Base-by-base conservation (phyloP, 2,888 invertebrate species). In the Drosophila siamana region DNA sequence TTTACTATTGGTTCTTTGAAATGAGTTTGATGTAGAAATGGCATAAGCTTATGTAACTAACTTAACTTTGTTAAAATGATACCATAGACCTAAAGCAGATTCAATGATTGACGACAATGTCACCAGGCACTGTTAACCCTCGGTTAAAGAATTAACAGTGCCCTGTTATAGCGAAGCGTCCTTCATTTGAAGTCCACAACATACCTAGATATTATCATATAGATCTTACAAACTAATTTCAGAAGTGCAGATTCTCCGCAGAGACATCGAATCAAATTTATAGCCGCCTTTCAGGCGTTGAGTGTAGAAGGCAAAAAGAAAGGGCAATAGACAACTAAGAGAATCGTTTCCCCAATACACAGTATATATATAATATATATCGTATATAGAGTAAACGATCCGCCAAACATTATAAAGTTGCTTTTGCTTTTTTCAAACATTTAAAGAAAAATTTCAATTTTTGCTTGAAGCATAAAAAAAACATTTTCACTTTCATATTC, bases 11-110 rank as follows among this genome's bases (percentile, higher is more conserved):
- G 22, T 69, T 65, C 22, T 64, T 59, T 48, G 57, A 48, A 73
- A 86, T 86, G 84, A 44, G 43, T 41, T 71, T 33, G 36, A 63
- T 82, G 80, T 47, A 72, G 60, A 52, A 71, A 68, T 70, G 75
- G 54, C 65, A 22, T n/a, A 55, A 38, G 30, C 41, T 73, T 74
- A 72, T 11, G 4, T 19, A 16, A 47, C 55, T 81, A 86, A 61
- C 84, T 80, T 84, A 78, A n/a, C 11, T 33, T 33, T 33, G 9
- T 67, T 75, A 74, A n/a, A 40, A 24, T 8, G 16, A 55, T 33
- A 33, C 36, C 36, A 54, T 7, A 13, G 48, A 40, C 47, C 40
- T 55, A 60, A 19, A 16, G 8, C 5, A 11, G 22, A 38, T 9
- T 5, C 30, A 67, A 40, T 19, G n/a, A 11, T 40, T 33, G 26